phyloP scores from a whole-genome alignment of 2,113 vertebrate genomes.

The Pygoscelis antarcticus region DNA sequence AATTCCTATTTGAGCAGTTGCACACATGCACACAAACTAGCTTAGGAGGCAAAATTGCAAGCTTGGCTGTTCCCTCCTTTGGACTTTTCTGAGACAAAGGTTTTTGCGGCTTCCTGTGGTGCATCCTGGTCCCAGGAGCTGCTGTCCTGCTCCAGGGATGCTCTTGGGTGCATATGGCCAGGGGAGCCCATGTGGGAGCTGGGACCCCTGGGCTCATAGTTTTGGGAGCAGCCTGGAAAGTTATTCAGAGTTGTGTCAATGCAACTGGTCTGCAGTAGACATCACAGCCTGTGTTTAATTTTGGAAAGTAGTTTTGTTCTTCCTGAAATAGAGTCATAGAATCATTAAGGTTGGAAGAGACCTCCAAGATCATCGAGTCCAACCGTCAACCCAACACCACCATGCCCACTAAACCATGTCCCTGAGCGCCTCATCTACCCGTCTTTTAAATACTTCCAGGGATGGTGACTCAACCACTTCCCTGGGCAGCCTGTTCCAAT shows the following conservation, averaged over 20 bases:
- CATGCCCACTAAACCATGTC: no score
- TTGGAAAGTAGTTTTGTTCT: not conserved
- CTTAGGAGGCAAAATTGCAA: not conserved
- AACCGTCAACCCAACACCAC: no score
- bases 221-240: not conserved
- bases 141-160: not conserved
- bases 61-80: not conserved
- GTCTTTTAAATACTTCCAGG: no score
- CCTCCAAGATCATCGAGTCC: no score
- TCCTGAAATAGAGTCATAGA: not conserved
- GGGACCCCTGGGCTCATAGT: not conserved
- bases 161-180: no score
- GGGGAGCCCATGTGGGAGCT: not conserved
- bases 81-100: not conserved
- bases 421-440: no score
- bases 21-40: accelerated
- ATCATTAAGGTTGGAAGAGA: no score
- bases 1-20: not conserved
- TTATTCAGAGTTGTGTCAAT: no score
- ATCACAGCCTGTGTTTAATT: not conserved
- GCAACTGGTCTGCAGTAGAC: not conserved
- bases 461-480: no score
- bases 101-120: not conserved
- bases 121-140: not conserved
- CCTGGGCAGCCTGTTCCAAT: no score